Evolutionary conservation across 2,797 vertebrate genomes (phyloP), one percentile per base, ranked within the genome.

Genomic region (Lemur catta): DNA sequence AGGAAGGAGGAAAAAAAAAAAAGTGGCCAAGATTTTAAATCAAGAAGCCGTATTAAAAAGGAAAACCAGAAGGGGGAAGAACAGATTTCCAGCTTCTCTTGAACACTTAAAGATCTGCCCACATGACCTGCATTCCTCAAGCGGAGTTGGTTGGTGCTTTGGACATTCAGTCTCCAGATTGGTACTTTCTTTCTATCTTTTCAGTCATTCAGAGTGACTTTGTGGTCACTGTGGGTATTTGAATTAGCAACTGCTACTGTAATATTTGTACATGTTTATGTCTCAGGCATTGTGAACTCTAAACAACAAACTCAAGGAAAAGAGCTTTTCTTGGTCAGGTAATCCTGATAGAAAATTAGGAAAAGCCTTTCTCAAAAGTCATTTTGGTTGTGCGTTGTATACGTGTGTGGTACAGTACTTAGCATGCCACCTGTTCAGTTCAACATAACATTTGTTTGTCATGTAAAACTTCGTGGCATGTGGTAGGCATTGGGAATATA

Each of bases 301-400:
- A 82, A 92, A 41, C 85, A 69, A 69, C 46, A 94, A 79, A 89
- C 46, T 92, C 52, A 72, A 79, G 38, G 65, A 92, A 91, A 76
- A 55, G 65, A 84, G 50, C 41, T 43, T 65, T 93, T 91, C 55
- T 93, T 95, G 33, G 84, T 90, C 38, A 96, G 9, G 26, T 80
- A 71, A 79, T 80, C 24, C 26, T 87, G 82, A 71, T 80, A 86
- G 89, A 86, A 84, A 67, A 92, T 79, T 92, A 82, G 57, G 81
- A 91, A 85, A 88, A 74, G 12, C 2, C 7, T 84, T 84, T 95
- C 46, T 89, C 17, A 89, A 61, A 91, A 85, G 59, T 65, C 59
- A 67, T 4, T 94, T 94, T 94, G 35, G 82, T 82, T 94, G 65
- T 50, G 3, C 18, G 46, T 46, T 30, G 48, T 52, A 11, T 78